Evolutionary conservation across 2,797 vertebrate species (phyloP).

Genomic region (Cryptoprocta ferox): DNA sequence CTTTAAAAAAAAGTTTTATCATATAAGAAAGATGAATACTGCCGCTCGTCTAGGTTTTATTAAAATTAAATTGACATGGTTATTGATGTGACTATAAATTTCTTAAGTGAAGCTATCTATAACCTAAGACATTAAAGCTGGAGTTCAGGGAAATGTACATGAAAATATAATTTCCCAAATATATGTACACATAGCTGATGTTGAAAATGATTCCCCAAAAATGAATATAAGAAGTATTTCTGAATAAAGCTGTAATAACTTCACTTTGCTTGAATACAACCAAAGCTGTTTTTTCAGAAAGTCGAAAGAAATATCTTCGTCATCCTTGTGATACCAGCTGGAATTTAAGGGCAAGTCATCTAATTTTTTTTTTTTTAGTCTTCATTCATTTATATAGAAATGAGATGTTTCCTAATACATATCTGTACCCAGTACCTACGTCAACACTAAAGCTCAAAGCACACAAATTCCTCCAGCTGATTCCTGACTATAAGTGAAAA

Average conservation of each 20-base stretch:
- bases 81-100: background rate
- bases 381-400: slow-evolving; percentile 81
- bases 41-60: background rate
- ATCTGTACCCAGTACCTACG: slow-evolving; percentile 71
- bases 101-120: slow-evolving; percentile 24
- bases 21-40: background rate
- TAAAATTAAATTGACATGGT: slow-evolving; percentile 34
- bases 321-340: slow-evolving; percentile 63
- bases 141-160: slow-evolving; percentile 5
- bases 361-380: slow-evolving; percentile 66
- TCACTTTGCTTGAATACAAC: slow-evolving; percentile 33
- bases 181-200: slow-evolving; percentile 7
- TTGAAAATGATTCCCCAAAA: slow-evolving; percentile 42
- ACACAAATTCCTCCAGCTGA: slow-evolving; percentile 45
- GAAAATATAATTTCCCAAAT: slow-evolving; percentile 47
- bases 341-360: slow-evolving; percentile 65
- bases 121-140: background rate
- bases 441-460: slow-evolving; percentile 77
- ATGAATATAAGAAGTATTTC: slow-evolving; percentile 23
- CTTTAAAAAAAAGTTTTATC: background rate
- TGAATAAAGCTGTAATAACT: slow-evolving; percentile 39
- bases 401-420: slow-evolving; percentile 79
- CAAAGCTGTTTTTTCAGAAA: slow-evolving; percentile 52
- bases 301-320: slow-evolving; percentile 39
- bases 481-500: slow-evolving; percentile 77